Percentiles rank a stretch among this genome's conserved stretches.
These are phyloP conservation scores for Orthosia gracilis DNA, from an alignment of 2,888 invertebrate genomes.

Conservation along the genomic window DNA sequence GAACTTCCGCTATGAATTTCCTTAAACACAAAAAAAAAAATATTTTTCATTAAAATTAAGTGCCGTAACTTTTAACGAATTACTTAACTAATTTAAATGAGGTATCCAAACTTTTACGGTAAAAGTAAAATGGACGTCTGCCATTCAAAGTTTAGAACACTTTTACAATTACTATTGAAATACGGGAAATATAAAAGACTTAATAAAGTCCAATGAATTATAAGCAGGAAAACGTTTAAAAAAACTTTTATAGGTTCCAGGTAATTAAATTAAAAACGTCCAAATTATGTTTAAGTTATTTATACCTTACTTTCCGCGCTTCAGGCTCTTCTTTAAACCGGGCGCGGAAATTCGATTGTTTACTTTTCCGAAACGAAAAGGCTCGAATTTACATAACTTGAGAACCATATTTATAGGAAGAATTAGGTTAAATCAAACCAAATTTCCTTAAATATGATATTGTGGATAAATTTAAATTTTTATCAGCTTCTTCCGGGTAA, in stretches of 20 bases:
- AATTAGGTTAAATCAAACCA: background rate
- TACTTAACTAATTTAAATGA: conserved; percentile 32
- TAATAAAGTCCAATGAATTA: conserved; percentile 39
- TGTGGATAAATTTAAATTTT: too few species aligned
- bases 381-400: conserved; percentile 5
- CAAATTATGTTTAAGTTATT: background rate
- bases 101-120: conserved; percentile 12
- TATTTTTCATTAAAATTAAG: conserved; percentile 36
- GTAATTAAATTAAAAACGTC: background rate
- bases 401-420: background rate
- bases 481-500: too few species aligned
- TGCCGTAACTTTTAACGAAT: conserved; percentile 45
- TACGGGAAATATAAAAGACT: conserved; percentile 49
- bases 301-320: background rate
- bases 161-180: conserved; percentile 57
- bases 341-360: background rate
- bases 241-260: background rate
- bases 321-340: conserved; percentile 3
- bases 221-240: conserved; percentile 27
- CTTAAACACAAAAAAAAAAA: conserved; percentile 12
- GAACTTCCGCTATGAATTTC: conserved; percentile 25
- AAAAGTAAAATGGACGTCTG: conserved; percentile 31
- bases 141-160: conserved; percentile 48
- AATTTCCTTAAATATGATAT: too few species aligned
- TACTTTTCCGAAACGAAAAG: background rate